Conservation (phyloP, 2,888 invertebrate genomes). For the Yponomeuta sedellus region DNA sequence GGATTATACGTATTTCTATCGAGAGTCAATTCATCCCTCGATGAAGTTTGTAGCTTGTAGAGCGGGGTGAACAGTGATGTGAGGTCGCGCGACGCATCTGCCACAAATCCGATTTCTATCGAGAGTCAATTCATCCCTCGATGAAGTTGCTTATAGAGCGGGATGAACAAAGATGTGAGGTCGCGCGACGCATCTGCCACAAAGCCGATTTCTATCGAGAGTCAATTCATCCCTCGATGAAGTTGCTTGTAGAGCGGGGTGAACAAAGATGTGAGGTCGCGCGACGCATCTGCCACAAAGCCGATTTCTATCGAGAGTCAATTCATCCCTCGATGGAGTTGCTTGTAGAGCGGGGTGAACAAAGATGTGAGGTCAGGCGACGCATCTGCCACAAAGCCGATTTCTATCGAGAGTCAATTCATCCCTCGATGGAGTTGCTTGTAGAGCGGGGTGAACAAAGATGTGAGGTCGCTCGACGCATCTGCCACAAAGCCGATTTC, state of each 20-base stretch:
- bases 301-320: background rate
- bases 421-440: background rate
- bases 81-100: constrained; percentile 36
- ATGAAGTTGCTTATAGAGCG: background rate
- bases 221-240: background rate
- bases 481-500: no score
- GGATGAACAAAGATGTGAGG: constrained; percentile 35
- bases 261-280: constrained; percentile 40
- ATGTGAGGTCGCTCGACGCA: constrained; percentile 37
- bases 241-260: constrained; percentile 1
- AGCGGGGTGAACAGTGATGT: constrained; percentile 29
- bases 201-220: background rate
- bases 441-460: constrained; percentile 26
- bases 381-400: no score
- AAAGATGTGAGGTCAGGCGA: constrained; percentile 39
- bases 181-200: constrained; percentile 32
- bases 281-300: constrained; percentile 28
- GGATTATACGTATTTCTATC: background rate
- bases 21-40: background rate
- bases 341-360: constrained; percentile 20
- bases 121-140: background rate
- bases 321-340: background rate
- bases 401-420: background rate
- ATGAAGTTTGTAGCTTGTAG: background rate
- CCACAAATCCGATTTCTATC: constrained; percentile 37